Evolutionary conservation across 1,140 invertebrate species (phyloP).

Genomic region (Microvelia longipes): DNA sequence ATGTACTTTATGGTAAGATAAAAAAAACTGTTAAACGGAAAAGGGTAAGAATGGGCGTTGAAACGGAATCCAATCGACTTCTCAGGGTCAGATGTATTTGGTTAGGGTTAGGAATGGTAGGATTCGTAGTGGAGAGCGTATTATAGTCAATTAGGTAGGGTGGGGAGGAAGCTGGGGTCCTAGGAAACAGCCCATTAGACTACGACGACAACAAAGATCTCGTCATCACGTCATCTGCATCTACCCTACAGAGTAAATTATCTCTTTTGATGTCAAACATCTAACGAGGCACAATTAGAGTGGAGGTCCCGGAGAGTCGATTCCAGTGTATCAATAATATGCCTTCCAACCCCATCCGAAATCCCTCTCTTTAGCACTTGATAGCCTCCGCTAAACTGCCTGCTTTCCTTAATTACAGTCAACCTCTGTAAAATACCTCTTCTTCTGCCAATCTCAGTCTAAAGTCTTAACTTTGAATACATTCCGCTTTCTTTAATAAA

Average conservation of each 20-base stretch:
- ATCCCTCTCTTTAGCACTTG: background rate
- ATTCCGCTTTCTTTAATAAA: no score
- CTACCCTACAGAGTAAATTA: background rate
- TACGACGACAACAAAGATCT: background rate
- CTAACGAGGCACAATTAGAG: background rate
- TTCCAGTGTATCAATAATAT: background rate
- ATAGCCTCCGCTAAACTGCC: background rate
- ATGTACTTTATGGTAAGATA: no score
- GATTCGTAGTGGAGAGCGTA: background rate
- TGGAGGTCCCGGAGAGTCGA: background rate
- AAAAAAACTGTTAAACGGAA: no score
- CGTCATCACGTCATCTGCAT: background rate
- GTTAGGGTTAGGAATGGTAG: no score
- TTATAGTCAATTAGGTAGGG: background rate
- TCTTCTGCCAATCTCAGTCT: background rate
- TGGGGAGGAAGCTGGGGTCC: background rate
- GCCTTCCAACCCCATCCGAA: background rate
- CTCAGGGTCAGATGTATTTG: no score
- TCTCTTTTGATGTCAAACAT: background rate
- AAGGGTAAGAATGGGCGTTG: no score
- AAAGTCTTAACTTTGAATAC: no score
- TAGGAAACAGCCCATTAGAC: background rate
- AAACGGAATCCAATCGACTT: no score
- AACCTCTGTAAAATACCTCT: background rate
- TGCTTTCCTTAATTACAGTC: background rate